Base-by-base conservation (phyloP, 2,797 vertebrate genomes). In the Artibeus lituratus region DNA sequence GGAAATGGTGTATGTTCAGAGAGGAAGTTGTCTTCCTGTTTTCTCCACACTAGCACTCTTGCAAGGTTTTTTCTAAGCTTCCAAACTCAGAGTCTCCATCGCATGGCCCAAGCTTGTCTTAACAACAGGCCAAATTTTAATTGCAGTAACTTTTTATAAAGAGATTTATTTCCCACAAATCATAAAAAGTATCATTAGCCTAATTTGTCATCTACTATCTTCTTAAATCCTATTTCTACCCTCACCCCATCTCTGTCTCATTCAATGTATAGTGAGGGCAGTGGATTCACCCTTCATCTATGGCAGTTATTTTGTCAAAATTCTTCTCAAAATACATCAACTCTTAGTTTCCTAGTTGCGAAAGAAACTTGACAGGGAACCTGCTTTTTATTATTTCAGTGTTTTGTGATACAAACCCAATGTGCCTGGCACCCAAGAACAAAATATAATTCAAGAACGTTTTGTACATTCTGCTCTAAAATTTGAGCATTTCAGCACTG, bases 11-110 rank as follows among this genome's bases (percentile, higher is more conserved):
- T 98, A 98, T 96, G 97, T 98, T 99, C 98, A 97, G 98, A 98
- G 99, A 99, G 99, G 99, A 99, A 99, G 98, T 97, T 98, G 98
- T 97, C 98, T 99, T 99, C 99, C 99, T 99, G 99, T 99, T 99
- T 99, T 99, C 98, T 98, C 98, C 91, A 82, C 96, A 99, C 98
- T 98, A 99, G 98, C 98, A 98, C 98, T 98, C 98, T 99, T 98
- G 98, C 98, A 98, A 98, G 98, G 98, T 98, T 98, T 99, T 98
- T 98, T 84, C 59, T 97, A 98, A 99, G 98, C 98, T 98, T 97
- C 97, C 97, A 95, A 97, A 93, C 95, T 97, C 94, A 89, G 96
- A 96, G 98, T 98, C 98, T 99, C 99, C 98, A 99, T 98, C 98
- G 98, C 97, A 98, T 98, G 97, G 97, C 98, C 98, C 96, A 96